Evolutionary conservation across 2,888 invertebrate genomes (phyloP).

Genomic region (Meloe dianella): DNA sequence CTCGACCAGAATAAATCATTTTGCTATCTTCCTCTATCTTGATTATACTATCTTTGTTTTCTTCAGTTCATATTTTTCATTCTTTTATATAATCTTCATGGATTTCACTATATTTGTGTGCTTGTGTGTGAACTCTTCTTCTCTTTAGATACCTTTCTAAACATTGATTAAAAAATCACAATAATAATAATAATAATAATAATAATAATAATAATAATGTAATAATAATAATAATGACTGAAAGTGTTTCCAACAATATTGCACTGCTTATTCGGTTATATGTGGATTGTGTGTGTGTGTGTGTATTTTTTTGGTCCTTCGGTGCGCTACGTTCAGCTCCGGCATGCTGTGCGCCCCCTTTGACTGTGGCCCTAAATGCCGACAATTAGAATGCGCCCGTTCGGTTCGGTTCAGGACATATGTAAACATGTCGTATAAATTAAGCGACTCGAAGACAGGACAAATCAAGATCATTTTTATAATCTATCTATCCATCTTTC

Average conservation of each 20-base stretch:
- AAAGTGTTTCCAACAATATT: too few relatives aligned
- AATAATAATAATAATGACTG: too few relatives aligned
- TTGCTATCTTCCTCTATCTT: not conserved
- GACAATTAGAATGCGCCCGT: slow-evolving; percentile 57
- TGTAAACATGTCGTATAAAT: slow-evolving; percentile 58
- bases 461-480: slow-evolving; percentile 42
- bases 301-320: slow-evolving; percentile 14
- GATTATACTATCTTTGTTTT: not conserved
- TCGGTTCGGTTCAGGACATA: slow-evolving; percentile 53
- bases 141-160: too few relatives aligned
- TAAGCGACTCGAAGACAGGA: slow-evolving; percentile 46
- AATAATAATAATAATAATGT: too few relatives aligned
- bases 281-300: not conserved
- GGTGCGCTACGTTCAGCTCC: slow-evolving; percentile 54
- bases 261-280: not conserved
- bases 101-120: too few relatives aligned
- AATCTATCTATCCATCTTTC: not conserved
- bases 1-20: slow-evolving; percentile 47
- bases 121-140: too few relatives aligned
- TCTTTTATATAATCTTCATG: too few relatives aligned
- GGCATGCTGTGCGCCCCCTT: slow-evolving; percentile 49
- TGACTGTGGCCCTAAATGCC: slow-evolving; percentile 41
- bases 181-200: too few relatives aligned
- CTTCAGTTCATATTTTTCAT: too few relatives aligned
- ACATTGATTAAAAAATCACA: too few relatives aligned